Evolutionary conservation across 2,113 vertebrate genomes (phyloP).

Genomic region (Platichthys flesus): DNA sequence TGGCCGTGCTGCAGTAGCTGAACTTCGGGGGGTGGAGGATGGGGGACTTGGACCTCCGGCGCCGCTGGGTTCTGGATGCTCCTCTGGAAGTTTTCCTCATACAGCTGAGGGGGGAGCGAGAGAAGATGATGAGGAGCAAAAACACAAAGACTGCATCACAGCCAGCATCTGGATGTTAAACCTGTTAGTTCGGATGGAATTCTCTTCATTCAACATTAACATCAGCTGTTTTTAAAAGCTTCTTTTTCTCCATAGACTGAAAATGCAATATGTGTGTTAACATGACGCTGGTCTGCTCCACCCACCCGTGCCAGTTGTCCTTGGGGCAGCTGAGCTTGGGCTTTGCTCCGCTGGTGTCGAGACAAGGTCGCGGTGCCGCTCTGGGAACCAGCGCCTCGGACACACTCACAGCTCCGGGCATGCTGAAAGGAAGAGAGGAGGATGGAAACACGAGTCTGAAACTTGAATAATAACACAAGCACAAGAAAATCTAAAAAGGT

Average conservation of each 20-base stretch:
- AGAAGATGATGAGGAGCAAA: no score
- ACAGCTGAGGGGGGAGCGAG: conserved; percentile 75
- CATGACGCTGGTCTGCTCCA: background rate
- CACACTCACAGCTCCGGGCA: conserved; percentile 79
- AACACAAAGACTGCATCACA: no score
- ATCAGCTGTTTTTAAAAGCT: no score
- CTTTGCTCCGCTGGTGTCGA: conserved; percentile 85
- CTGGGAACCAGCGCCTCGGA: conserved; percentile 83
- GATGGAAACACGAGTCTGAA: background rate
- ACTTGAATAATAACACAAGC: background rate
- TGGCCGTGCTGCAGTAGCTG: conserved; percentile 89
- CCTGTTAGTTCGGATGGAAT: background rate
- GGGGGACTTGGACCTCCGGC: conserved; percentile 94
- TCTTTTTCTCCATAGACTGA: no score
- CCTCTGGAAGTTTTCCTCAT: conserved; percentile 90
- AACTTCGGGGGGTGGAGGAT: conserved; percentile 96
- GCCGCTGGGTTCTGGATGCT: conserved; percentile 86
- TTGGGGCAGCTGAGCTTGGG: conserved; percentile 87
- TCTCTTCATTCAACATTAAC: background rate
- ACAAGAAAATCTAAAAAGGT: background rate
- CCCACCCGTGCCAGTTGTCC: conserved; percentile 96
- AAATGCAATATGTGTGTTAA: no score
- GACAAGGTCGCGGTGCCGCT: conserved; percentile 75
- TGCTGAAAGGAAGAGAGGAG: conserved; percentile 70
- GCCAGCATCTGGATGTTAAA: background rate